Conservation (phyloP, 2,113 vertebrate genomes). For the Corvus moneduloides region DNA sequence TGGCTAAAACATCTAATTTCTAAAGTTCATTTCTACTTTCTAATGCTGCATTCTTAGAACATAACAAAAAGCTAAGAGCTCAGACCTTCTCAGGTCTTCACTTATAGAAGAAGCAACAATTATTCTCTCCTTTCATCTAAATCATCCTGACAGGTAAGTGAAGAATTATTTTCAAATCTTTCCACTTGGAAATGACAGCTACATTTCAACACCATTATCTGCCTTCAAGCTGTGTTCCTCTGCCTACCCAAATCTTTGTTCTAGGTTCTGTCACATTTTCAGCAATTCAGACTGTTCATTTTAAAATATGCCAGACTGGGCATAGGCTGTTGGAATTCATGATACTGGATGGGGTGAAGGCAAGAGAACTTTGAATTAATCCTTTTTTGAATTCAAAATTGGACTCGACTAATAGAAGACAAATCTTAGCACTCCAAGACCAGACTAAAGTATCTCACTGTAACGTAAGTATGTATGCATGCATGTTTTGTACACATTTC, state of each 20-base stretch:
- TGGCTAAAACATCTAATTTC: not conserved
- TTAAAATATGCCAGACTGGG: not conserved
- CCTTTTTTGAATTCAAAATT: not conserved
- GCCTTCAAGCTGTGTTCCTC: not conserved
- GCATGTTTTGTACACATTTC: not conserved
- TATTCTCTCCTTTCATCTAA: not conserved
- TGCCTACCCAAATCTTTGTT: not conserved
- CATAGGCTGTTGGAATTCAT: not conserved
- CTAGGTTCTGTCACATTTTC: not conserved
- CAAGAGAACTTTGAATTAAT: not conserved
- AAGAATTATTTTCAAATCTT: conserved; percentile 28
- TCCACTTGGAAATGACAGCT: not conserved
- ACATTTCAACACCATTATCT: not conserved
- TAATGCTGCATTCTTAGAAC: not conserved
- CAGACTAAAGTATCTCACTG: not conserved
- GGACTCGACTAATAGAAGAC: not conserved
- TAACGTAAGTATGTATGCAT: not conserved
- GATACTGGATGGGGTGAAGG: not conserved
- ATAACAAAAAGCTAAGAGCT: not conserved
- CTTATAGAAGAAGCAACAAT: not conserved
- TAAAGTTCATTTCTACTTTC: not conserved
- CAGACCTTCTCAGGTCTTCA: not conserved
- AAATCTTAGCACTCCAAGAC: not conserved
- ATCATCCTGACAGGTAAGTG: not conserved
- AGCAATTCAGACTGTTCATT: not conserved